These are phyloP conservation scores for Anadara kagoshimensis DNA, from an alignment of 1,140 invertebrate genomes.

Conservation along the genomic window DNA sequence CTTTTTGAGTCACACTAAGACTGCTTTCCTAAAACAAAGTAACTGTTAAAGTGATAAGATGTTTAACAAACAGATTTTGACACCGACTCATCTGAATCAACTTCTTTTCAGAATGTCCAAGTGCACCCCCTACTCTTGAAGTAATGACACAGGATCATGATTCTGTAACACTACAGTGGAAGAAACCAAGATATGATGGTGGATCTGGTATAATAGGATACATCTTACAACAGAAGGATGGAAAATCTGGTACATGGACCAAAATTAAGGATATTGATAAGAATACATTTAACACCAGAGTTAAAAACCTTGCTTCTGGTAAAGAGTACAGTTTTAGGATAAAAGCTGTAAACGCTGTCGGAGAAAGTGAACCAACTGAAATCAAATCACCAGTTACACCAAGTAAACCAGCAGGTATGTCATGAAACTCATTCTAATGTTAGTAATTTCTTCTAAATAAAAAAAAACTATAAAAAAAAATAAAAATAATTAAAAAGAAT, in stretches of 20 bases:
- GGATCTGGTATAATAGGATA: slow-evolving; percentile 68
- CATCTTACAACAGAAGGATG: slow-evolving; percentile 72
- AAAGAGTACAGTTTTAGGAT: slow-evolving; percentile 98
- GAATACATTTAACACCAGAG: slow-evolving; percentile 81
- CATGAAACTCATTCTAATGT: too few relatives aligned
- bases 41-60: too few relatives aligned
- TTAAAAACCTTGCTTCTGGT: slow-evolving; percentile 91
- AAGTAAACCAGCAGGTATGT: slow-evolving; percentile 57
- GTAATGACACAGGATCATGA: slow-evolving; percentile 73
- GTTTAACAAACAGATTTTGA: too few relatives aligned
- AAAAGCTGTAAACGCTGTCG: slow-evolving; percentile 94
- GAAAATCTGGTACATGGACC: slow-evolving; percentile 89
- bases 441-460: too few relatives aligned
- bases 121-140: slow-evolving; percentile 92
- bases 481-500: too few relatives aligned
- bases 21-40: too few relatives aligned
- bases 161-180: slow-evolving; percentile 67
- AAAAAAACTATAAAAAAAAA: too few relatives aligned
- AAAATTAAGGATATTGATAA: slow-evolving; percentile 78
- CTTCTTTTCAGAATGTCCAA: slow-evolving; percentile 84
- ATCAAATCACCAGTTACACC: slow-evolving; percentile 84
- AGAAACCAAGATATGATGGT: slow-evolving; percentile 68
- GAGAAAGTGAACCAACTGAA: slow-evolving; percentile 93
- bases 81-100: not conserved
- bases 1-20: too few relatives aligned